Evolutionary conservation across 2,888 invertebrate species (phyloP), one percentile per base, ranked within the genome.

Genomic region (Thumatha senex): DNA sequence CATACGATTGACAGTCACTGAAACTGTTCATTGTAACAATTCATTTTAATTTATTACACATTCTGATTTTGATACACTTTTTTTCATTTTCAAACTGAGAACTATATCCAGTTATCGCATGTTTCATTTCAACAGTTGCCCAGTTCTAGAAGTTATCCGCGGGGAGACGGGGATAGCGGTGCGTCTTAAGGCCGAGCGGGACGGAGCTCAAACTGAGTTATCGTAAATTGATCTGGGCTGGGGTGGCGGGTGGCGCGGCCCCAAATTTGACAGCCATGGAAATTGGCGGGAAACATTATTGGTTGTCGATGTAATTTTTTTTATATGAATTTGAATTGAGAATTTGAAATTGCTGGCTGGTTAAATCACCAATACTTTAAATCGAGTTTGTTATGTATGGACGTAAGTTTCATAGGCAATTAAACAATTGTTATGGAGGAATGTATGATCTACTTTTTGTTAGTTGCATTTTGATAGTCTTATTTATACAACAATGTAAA

Each of bases 211-310:
- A 83, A 87, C 82, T 84, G 83, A 86, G 89, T 86, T 89, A 89
- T 89, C 89, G 89, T 85, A 88, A 91, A 90, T 91, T 91, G 90
- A 91, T 91, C 90, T 84, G 85, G 81, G 88, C 70, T 67, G 80
- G 75, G 75, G 76, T 74, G 78, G 77, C 72, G 72, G 75, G 69
- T 61, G 63, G 68, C 80, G 83, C 79, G 81, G 78, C 81, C 76
- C 89, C 87, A 87, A 90, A 90, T 90, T 91, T 90, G 91, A 91
- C 91, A 90, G 89, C 88, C 82, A 91, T 89, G 88, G 87, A 89
- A 90, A 90, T 91, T 90, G 91, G 89, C 89, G 89, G 85, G 86
- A 88, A 89, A 88, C 82, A 88, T 89, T 89, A 87, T 86, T 85
- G 85, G 84, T 83, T 76, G 80, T 76, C 71, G 71, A 71, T 66